phyloP scores from a whole-genome alignment of 2,797 vertebrate species.

The Morelia viridis region DNA sequence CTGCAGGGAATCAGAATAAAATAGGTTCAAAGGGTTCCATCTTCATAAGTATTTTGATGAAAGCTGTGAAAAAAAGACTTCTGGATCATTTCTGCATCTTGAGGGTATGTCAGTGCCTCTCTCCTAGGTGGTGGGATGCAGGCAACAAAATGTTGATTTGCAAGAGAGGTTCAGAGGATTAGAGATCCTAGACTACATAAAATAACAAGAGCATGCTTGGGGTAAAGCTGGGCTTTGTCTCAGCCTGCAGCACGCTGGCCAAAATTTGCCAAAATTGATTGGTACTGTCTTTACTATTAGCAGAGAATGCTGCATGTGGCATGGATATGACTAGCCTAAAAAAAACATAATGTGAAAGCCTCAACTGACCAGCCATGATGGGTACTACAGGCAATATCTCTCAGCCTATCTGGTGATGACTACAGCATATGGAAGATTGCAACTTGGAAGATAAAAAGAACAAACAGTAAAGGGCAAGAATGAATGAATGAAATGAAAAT shows the following conservation, averaged over 20 bases:
- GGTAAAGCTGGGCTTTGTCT: too few relatives aligned
- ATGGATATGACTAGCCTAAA: not conserved
- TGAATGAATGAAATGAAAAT: not conserved
- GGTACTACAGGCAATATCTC: not conserved
- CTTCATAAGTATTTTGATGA: slow-evolving; percentile 29
- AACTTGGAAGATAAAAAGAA: not conserved
- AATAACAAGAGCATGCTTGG: not conserved
- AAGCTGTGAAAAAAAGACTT: slow-evolving; percentile 27
- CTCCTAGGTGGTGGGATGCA: not conserved
- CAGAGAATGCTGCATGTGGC: not conserved
- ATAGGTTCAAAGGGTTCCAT: slow-evolving; percentile 32
- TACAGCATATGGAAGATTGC: not conserved
- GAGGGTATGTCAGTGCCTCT: not conserved
- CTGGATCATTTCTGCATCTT: not conserved
- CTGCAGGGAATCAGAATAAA: slow-evolving; percentile 32
- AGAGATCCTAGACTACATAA: not conserved
- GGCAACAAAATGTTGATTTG: not conserved
- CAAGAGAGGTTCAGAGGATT: not conserved
- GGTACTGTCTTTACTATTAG: not conserved
- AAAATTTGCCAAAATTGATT: not conserved
- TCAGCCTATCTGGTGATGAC: not conserved
- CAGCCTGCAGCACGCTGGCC: not conserved
- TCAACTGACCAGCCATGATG: not conserved
- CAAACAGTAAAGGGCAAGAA: not conserved
- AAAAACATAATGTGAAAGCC: not conserved